Base-by-base conservation (phyloP, 2,888 invertebrate species). In the Amiota mariae region DNA sequence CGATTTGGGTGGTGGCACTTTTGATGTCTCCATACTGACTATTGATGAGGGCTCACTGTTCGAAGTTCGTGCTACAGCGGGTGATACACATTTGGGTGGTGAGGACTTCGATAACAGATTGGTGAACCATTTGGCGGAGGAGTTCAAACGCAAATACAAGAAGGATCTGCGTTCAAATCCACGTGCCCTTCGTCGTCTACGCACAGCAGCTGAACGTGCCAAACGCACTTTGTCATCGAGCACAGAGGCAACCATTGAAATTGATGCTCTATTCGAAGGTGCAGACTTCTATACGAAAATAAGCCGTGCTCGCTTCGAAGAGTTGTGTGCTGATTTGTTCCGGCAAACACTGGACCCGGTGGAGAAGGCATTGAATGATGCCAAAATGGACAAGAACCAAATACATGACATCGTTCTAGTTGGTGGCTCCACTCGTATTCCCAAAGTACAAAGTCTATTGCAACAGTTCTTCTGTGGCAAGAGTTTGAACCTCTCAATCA, bases 1-100 rank as follows among this genome's bases (percentile, higher is more conserved):
- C 73, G 89, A 89, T 68, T 76, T 89, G 81, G 89, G 89, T 73
- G 98, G 98, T 87, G 98, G 97, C 82, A 97, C 97, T 79, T 98
- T 98, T 89, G 98, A 98, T 91, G 98, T 98, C 48, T 98, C 97
- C 75, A 95, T 98, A 86, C 91, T 98, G 83, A 97, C 97, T 80
- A 98, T 98, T 87, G 98, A 97, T 90, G 97, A 98, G 89, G 94
- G 97, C 90, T 88, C 89, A 0, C 92, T 95, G 82, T 98, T 98
- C 89, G 97, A 98, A 88, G 97, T 97, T 12, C 96, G 96, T 88
- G 95, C 97, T 9, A 98, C 97, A 24, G 96, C 96, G 76, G 97
- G 97, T 76, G 97, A 98, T 94, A 97, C 97, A 75, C 97, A 97
- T 87, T 92, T 97, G 90, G 97, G 96, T 83, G 97, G 97, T 78